These are phyloP conservation scores for Atlantisia rogersi DNA, from an alignment of 2,113 vertebrate species.

Conservation along the genomic window DNA sequence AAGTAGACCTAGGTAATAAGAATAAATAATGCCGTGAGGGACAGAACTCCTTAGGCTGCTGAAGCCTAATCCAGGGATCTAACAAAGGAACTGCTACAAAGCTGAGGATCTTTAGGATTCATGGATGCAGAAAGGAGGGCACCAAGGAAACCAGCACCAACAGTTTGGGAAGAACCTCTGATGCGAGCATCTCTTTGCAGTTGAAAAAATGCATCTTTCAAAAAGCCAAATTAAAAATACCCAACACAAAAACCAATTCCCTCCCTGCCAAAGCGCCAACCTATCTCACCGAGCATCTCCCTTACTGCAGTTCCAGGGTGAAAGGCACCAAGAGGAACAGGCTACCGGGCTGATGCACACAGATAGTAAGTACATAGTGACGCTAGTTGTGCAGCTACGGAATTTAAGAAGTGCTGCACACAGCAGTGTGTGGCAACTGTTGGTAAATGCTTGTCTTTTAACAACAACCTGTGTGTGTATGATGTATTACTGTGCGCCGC, in stretches of 20 bases:
- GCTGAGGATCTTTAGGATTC: not conserved
- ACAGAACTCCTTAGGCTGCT: not conserved
- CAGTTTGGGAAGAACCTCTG: not conserved
- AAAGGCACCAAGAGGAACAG: not conserved
- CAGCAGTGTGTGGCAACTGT: not conserved
- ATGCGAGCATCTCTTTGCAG: fast-evolving
- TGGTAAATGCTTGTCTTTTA: slow-evolving; percentile 6
- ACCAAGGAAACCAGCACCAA: not conserved
- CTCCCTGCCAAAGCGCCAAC: not conserved
- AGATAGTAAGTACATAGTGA: too few species aligned
- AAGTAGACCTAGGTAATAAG: not conserved
- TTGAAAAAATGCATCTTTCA: not conserved
- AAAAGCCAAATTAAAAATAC: not conserved
- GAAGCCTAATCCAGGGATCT: not conserved
- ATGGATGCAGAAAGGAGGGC: not conserved
- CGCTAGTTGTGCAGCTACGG: not conserved
- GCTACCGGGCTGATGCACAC: not conserved
- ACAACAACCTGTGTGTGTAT: not conserved
- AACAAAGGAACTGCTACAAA: not conserved
- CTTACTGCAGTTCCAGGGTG: not conserved
- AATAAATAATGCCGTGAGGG: not conserved
- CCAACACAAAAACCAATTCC: not conserved
- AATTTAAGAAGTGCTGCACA: not conserved
- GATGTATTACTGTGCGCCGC: not conserved
- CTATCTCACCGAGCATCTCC: not conserved